phyloP scores from a whole-genome alignment of 23 tunicate species.

The Styela clava region DNA sequence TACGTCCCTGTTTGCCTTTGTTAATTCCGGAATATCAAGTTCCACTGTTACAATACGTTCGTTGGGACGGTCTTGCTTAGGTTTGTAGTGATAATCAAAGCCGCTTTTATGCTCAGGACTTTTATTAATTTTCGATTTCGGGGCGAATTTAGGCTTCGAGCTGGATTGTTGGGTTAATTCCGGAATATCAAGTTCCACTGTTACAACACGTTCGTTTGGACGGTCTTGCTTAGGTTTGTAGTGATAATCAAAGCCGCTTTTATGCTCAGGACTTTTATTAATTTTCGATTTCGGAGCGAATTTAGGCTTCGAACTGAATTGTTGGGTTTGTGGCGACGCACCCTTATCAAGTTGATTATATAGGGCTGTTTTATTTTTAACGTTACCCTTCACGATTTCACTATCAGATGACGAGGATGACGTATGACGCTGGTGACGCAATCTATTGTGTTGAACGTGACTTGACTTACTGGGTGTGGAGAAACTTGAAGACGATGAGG shows the following conservation, averaged over 20 bases:
- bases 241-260: neutral
- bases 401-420: slow-evolving; percentile 1
- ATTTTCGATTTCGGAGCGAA: neutral
- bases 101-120: neutral
- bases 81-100: neutral
- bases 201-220: slow-evolving; percentile 20
- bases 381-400: slow-evolving; percentile 1
- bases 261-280: neutral
- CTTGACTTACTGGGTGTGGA: slow-evolving; percentile 2
- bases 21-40: slow-evolving; percentile 19
- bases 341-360: neutral
- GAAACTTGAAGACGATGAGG: slow-evolving; percentile 16
- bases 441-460: neutral
- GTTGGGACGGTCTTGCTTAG: slow-evolving; percentile 23
- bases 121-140: neutral
- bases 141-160: neutral
- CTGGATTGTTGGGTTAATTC: neutral
- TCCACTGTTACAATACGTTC: slow-evolving; percentile 21
- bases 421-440: slow-evolving; percentile 4
- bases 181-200: slow-evolving; percentile 26
- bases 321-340: neutral
- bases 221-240: slow-evolving; percentile 16
- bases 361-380: neutral
- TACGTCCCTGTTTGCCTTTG: neutral
- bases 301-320: neutral